Base-by-base conservation (phyloP, 2,888 invertebrate species). In the Napeogenes sylphis region DNA sequence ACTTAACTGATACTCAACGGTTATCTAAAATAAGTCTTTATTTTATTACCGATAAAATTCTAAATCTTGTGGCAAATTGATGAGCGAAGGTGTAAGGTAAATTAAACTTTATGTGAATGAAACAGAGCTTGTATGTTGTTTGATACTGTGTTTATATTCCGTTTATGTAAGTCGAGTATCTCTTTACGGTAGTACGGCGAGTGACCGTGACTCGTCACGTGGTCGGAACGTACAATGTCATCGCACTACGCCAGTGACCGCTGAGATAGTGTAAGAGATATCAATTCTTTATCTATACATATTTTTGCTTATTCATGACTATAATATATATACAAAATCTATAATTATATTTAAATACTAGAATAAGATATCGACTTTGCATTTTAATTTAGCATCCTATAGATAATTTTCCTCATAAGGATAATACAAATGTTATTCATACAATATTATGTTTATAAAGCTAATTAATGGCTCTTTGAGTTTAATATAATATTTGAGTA, bases 221-320 rank as follows among this genome's bases (percentile, higher is more conserved):
- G 69, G 61, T 65, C 53, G 55, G 55, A 61, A 53, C 65, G 64
- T 68, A 69, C 64, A 70, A 70, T 69, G 66, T 68, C 69, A 63
- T 66, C 63, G 63, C 33, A 60, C 63, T 62, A 55, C 63, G 57
- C 57, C 45, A n/a, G 55, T 14, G 45, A n/a, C 47, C 46, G 47
- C 45, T 21, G 38, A 32, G n/a, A 42, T 57, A 61, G 53, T 45
- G 5, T 45, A 56, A 42, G 53, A 53, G 45, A 38, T 13, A 38
- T 38, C 4, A 42, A 8, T 12, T 5, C 33, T 32, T 46, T 32
- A 21, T 42, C 42, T 42, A 42, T 10, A 42, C 5, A 6, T 35
- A 3, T 35, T 35, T 5, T 35, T 35, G 0, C 4, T 35, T 35
- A 5, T 2, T 35, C 6, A 35, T 35, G 4, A 0, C 21, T 21